Conservation (phyloP, 2,113 vertebrate species). For the Melanerpes aurifrons region DNA sequence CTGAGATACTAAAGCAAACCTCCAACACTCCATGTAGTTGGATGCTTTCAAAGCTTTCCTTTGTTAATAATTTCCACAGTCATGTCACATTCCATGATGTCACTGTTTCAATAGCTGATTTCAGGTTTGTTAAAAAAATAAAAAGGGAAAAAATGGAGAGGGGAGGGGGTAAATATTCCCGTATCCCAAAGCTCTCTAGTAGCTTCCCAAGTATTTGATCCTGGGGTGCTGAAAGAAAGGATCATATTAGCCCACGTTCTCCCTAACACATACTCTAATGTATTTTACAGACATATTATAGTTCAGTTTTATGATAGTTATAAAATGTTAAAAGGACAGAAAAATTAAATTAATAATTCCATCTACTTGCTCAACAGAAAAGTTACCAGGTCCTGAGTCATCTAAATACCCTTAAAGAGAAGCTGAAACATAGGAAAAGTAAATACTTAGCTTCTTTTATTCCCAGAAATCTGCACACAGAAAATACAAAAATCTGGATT, state of each 20-base stretch:
- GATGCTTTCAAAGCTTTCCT: slow-evolving; percentile 64
- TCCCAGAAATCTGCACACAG: neutral
- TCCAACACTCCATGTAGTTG: slow-evolving; percentile 13
- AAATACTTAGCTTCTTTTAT: neutral
- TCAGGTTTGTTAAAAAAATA: slow-evolving; percentile 1
- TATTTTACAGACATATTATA: neutral
- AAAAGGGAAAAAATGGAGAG: accelerated
- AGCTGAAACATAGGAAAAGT: neutral
- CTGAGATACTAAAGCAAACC: neutral
- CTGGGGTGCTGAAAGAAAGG: slow-evolving; percentile 44
- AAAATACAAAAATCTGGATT: neutral
- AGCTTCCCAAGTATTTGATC: slow-evolving; percentile 57
- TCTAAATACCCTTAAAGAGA: neutral
- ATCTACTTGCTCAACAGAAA: neutral
- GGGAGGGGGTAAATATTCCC: neutral
- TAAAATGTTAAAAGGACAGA: neutral
- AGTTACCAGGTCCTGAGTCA: neutral
- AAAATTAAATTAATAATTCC: neutral
- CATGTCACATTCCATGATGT: slow-evolving; percentile 71
- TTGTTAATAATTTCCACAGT: slow-evolving; percentile 72
- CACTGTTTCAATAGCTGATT: slow-evolving; percentile 82
- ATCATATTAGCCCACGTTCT: slow-evolving; percentile 13
- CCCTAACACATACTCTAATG: neutral
- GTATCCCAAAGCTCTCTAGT: slow-evolving; percentile 2
- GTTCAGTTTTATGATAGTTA: neutral